Evolutionary conservation across 1,140 invertebrate species (phyloP), one percentile per base, ranked within the genome.

Genomic region (Tyrophagus putrescentiae): DNA sequence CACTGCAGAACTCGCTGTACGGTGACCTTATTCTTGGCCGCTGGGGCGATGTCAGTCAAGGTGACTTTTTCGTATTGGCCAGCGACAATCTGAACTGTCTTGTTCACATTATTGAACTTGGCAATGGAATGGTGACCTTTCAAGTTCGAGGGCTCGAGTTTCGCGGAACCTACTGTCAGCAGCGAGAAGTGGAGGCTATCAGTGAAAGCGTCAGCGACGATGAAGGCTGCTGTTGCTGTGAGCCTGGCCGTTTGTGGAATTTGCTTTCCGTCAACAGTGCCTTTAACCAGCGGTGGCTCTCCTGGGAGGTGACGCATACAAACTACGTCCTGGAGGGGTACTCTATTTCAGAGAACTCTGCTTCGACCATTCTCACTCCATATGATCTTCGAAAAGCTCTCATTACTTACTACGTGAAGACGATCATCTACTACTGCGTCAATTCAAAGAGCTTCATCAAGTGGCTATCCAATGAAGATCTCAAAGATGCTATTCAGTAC

Each of bases 311-410:
- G 4, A 76, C 76, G n/a, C 85, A 87, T 34, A 82, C 87, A 1
- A 92, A 95, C 71, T 98, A 98, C 72, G 85, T 98, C 9, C 78
- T 98, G 5, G 93, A 98, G 73, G 94, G 95, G 0, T 98, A 98
- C 73, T 92, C 87, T 63, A 97, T 98, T 67, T 88, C 88, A 0
- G 94, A 98, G 72, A 98, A 98, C 75, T 87, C 85, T 65, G 94
- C 92, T 31, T 84, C 85, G 4, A 91, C 92, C 45, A 95, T 97
- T 82, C 77, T 98, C 36, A 92, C 97, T 76, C 88, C 95, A 13
- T 98, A 93, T 71, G 94, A 98, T 72, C 87, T 97, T 67, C 76
- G 95, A 44, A 94, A 95, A 75, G 85, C 96, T 65, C 78, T 98
- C 34, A 88, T 98, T 64, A 92, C 90, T 1, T 96, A 97, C 72